Conservation (phyloP, 2,113 vertebrate species). For the Calcarius ornatus region DNA sequence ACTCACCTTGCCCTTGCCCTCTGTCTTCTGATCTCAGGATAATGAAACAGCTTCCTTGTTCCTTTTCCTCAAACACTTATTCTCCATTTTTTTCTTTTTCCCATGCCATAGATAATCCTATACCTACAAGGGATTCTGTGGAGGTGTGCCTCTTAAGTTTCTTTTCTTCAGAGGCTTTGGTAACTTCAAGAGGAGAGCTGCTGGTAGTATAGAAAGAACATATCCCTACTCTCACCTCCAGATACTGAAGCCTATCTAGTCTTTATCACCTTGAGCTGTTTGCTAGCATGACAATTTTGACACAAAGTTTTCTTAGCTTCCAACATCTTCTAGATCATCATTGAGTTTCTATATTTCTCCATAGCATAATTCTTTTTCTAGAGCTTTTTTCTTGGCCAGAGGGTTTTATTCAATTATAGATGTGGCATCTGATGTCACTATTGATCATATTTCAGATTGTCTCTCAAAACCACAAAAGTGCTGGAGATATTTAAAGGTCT, state of each 20-base stretch:
- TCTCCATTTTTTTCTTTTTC: not conserved
- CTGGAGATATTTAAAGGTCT: not conserved
- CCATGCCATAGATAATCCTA: not conserved
- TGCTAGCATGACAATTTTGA: not conserved
- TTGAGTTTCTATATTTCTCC: not conserved
- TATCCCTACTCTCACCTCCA: not conserved
- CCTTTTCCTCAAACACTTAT: not conserved
- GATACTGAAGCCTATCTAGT: not conserved
- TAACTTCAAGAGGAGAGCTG: not conserved
- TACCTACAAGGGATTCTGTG: not conserved
- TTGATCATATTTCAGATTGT: not conserved
- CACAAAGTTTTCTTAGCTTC: not conserved
- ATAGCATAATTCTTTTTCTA: not conserved
- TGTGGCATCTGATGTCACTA: not conserved
- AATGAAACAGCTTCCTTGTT: not conserved
- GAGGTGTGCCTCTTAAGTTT: not conserved
- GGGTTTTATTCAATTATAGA: not conserved
- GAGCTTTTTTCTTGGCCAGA: not conserved
- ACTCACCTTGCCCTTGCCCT: not conserved
- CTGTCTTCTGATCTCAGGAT: not conserved
- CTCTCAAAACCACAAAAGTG: not conserved
- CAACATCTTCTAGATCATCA: not conserved
- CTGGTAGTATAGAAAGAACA: not conserved
- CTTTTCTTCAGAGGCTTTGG: not conserved
- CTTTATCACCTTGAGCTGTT: not conserved